Base-by-base conservation (phyloP, 2,797 vertebrate species). In the Pitangus sulphuratus region DNA sequence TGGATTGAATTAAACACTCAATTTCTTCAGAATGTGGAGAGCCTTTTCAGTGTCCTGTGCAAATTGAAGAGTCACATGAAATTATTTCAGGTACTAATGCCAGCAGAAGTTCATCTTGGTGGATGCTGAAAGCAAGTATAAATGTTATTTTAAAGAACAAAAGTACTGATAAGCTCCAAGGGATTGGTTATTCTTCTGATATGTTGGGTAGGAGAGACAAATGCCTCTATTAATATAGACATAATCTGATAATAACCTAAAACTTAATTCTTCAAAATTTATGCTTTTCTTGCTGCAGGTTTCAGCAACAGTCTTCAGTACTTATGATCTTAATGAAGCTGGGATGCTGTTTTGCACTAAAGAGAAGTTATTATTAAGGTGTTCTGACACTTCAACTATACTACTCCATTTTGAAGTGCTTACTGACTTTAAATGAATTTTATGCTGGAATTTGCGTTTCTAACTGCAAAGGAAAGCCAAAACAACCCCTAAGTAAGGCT, bases 1-100 rank as follows among this genome's bases (percentile, higher is more conserved):
- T 95, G 71, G 85, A 89, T 97, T 97, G 96, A 97, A 95, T 97
- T 78, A 97, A 89, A 84, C 50, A 83, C 58, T 91, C 95, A 65
- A 95, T 97, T 97, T 97, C 87, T 97, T 90, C 58, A 91, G 88
- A 97, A 97, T 79, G 87, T 76, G 61, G 54, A 87, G 48, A 95
- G 64, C 31, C 62, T 95, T 96, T 94, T 53, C 83, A 64, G 79
- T 77, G 71, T 93, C 83, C 80, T 86, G 39, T 95, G 75, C 68
- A 94, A 97, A 96, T 45, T 91, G 89, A 76, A 97, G 96, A 97
- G 93, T 97, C 93, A 87, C 45, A 83, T 90, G 53, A 81, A 94
- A 76, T 95, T 89, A 95, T 93, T 96, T 96, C 75, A 88, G 91
- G 70, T 89, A 85, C 30, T 78, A 76, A 50, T 72, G 79, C 61